phyloP scores from a whole-genome alignment of 2,797 vertebrate species.

The Lepilemur ruficaudatus region DNA sequence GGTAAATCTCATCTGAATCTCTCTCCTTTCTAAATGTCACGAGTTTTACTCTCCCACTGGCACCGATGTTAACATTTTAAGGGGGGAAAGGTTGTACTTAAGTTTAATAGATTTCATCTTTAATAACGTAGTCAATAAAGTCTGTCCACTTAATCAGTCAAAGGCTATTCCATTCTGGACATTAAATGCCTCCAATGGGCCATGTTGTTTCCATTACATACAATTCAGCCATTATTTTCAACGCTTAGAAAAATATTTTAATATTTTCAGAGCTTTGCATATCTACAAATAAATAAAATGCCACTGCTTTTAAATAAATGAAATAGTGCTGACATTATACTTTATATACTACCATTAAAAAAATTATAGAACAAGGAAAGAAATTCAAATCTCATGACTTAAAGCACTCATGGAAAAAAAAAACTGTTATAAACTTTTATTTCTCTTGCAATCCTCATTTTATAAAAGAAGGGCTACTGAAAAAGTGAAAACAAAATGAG shows the following conservation, averaged over 20 bases:
- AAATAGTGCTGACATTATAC: not conserved
- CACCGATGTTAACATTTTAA: conserved; percentile 72
- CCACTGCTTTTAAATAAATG: conserved; percentile 42
- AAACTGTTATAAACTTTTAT: not conserved
- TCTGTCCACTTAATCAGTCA: conserved; percentile 75
- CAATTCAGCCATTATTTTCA: conserved; percentile 54
- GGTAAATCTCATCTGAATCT: conserved; percentile 79
- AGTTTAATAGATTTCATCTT: conserved; percentile 79
- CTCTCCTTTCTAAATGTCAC: conserved; percentile 72
- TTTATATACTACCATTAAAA: not conserved
- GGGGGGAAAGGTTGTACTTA: conserved; percentile 55
- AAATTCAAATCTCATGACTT: not conserved
- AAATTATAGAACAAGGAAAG: not conserved
- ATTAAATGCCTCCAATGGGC: conserved; percentile 41
- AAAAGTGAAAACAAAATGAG: conserved; percentile 49
- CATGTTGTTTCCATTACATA: conserved; percentile 37
- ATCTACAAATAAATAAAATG: conserved; percentile 41
- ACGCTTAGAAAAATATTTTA: conserved; percentile 19
- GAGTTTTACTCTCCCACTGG: conserved; percentile 71
- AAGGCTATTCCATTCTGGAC: conserved; percentile 68
- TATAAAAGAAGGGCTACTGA: not conserved
- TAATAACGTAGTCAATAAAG: conserved; percentile 76
- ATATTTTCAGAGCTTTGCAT: conserved; percentile 21
- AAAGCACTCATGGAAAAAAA: not conserved
- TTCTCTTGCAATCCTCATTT: not conserved